phyloP scores from a whole-genome alignment of 2,888 invertebrate genomes.

The Caenorhabditis sp. region DNA sequence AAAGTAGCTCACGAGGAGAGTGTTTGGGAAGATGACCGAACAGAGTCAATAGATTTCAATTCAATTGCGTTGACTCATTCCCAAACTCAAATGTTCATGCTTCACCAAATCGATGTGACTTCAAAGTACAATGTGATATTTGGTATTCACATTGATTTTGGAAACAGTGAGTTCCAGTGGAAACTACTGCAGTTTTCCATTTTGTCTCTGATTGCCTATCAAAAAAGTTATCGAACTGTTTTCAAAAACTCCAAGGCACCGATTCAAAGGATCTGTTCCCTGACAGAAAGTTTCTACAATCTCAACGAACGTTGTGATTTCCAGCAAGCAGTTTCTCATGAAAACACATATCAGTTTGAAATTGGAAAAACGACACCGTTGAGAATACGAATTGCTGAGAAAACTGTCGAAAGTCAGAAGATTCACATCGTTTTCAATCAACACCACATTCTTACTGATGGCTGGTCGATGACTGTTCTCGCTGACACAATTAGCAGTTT shows the following conservation, averaged over 20 bases:
- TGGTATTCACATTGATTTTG: slow-evolving; percentile 58
- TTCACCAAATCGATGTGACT: slow-evolving; percentile 67
- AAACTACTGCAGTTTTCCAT: slow-evolving; percentile 50
- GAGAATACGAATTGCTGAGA: slow-evolving; percentile 39
- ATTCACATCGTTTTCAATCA: slow-evolving; percentile 72
- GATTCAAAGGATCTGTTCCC: slow-evolving; percentile 67
- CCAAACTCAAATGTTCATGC: slow-evolving; percentile 79
- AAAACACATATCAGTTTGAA: slow-evolving; percentile 52
- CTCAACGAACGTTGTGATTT: slow-evolving; percentile 35
- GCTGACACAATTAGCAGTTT: slow-evolving; percentile 64
- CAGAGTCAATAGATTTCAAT: slow-evolving; percentile 1
- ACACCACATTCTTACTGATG: slow-evolving; percentile 81
- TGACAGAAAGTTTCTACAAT: slow-evolving; percentile 69
- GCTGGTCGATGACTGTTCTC: slow-evolving; percentile 81
- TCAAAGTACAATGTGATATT: slow-evolving; percentile 79
- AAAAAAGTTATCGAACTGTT: slow-evolving; percentile 68
- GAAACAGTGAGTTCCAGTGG: slow-evolving; percentile 36
- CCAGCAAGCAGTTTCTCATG: slow-evolving; percentile 17
- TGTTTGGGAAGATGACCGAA: not conserved
- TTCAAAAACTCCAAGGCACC: slow-evolving; percentile 39
- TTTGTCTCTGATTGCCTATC: slow-evolving; percentile 66
- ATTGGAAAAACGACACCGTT: slow-evolving; percentile 49
- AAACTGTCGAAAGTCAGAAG: slow-evolving; percentile 15
- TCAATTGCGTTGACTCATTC: slow-evolving; percentile 69
- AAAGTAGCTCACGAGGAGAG: not conserved